A percentile compares a stretch with the other conserved stretches of the same genome.
Conservation (phyloP, 2,888 invertebrate genomes). For the Rhamphomyia laevipes region DNA sequence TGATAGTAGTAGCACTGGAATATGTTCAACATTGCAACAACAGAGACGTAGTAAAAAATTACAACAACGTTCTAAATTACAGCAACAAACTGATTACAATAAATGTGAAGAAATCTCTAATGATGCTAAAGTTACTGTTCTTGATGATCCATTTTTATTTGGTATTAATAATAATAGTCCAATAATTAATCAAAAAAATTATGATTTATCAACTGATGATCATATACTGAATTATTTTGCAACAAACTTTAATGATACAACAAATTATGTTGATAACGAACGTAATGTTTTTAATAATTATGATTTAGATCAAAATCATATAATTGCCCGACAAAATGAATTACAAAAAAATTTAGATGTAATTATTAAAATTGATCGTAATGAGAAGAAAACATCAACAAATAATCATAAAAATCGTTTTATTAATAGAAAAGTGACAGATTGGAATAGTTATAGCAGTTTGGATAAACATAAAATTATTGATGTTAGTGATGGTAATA, state of each 20-base stretch:
- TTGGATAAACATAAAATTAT: neutral
- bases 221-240: neutral
- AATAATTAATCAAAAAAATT: neutral
- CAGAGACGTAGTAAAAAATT: neutral
- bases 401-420: no score
- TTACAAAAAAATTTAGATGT: no score
- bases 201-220: slow-evolving; percentile 4
- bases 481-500: neutral
- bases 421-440: neutral
- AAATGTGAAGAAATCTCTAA: slow-evolving; percentile 21
- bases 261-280: no score
- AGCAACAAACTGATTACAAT: slow-evolving; percentile 18
- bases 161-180: slow-evolving; percentile 26
- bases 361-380: no score
- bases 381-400: no score
- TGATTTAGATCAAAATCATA: slow-evolving; percentile 1
- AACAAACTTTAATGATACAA: neutral
- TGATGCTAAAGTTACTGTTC: slow-evolving; percentile 33
- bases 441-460: neutral
- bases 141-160: slow-evolving; percentile 37
- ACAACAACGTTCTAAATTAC: neutral
- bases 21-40: slow-evolving; percentile 16
- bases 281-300: neutral
- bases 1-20: neutral
- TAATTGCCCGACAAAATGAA: neutral